These are phyloP conservation scores for Lethocerus indicus DNA, from an alignment of 1,140 invertebrate genomes.

Conservation along the genomic window DNA sequence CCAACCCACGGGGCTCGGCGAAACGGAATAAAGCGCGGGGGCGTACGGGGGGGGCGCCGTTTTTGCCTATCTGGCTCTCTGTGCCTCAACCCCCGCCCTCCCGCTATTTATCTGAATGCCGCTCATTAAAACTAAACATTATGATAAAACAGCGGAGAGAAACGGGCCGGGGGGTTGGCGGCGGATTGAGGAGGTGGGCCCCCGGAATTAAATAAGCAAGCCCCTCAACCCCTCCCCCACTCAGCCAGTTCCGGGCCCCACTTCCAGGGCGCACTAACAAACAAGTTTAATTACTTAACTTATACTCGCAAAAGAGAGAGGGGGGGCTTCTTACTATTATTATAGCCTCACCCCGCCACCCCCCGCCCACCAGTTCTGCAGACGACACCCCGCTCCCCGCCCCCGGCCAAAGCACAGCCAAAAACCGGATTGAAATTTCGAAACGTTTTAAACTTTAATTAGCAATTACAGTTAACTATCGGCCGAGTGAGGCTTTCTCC, in stretches of 20 bases:
- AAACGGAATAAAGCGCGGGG: too few relatives aligned
- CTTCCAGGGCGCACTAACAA: too few relatives aligned
- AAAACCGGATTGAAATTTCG: constrained; percentile 2
- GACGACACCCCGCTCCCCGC: background rate
- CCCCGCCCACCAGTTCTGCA: too few relatives aligned
- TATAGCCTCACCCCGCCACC: too few relatives aligned
- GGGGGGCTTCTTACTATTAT: too few relatives aligned
- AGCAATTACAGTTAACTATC: background rate
- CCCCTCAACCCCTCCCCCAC: too few relatives aligned
- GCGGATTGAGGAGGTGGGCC: too few relatives aligned
- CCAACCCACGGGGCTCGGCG: too few relatives aligned
- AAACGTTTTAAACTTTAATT: constrained; percentile 9
- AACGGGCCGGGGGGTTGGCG: too few relatives aligned
- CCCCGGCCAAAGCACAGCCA: background rate
- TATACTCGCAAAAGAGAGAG: too few relatives aligned
- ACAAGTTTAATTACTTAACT: too few relatives aligned
- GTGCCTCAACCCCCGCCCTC: background rate
- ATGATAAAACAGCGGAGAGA: constrained; percentile 7
- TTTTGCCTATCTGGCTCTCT: background rate
- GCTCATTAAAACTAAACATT: constrained; percentile 10
- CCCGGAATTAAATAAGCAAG: constrained; percentile 8
- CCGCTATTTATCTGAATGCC: constrained; percentile 8
- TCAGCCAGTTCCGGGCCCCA: too few relatives aligned
- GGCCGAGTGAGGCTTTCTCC: background rate
- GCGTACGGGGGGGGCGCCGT: background rate